A percentile compares a stretch with the other conserved stretches of the same genome.
Evolutionary conservation across 2,888 invertebrate species (phyloP).

Genomic region (Aleiodes leptofemur): DNA sequence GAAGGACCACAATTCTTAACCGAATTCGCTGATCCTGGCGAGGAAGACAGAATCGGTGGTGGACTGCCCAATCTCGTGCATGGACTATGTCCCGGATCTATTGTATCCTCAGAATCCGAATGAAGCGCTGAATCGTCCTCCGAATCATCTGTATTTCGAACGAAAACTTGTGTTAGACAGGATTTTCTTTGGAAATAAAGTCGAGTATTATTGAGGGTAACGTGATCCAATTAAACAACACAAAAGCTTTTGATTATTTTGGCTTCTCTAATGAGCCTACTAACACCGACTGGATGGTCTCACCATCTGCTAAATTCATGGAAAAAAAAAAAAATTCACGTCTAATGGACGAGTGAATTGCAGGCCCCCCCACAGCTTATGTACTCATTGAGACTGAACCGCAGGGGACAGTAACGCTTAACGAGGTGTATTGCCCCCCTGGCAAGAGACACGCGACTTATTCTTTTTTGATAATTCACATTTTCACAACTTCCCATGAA

Average conservation of each 20-base stretch:
- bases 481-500: conserved; percentile 15
- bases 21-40: conserved; percentile 63
- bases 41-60: conserved; percentile 65
- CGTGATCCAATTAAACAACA: conserved; percentile 22
- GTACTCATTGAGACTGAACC: conserved; percentile 53
- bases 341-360: conserved; percentile 56
- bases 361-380: conserved; percentile 25
- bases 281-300: conserved; percentile 61
- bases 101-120: conserved; percentile 74
- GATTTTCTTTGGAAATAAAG: not conserved
- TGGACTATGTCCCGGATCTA: conserved; percentile 74
- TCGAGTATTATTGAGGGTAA: not conserved
- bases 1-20: conserved; percentile 65
- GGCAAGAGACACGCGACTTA: conserved; percentile 62
- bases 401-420: conserved; percentile 62
- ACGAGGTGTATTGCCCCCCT: conserved; percentile 63
- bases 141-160: conserved; percentile 66
- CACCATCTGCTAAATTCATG: conserved; percentile 68
- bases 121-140: conserved; percentile 73
- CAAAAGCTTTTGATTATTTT: conserved; percentile 37
- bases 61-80: conserved; percentile 69
- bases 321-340: conserved; percentile 29
- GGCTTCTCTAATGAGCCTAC: conserved; percentile 65
- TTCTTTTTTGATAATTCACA: conserved; percentile 37
- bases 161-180: not conserved